Base-by-base conservation (phyloP, 2,888 invertebrate genomes). In the Eupithecia pulchellata region DNA sequence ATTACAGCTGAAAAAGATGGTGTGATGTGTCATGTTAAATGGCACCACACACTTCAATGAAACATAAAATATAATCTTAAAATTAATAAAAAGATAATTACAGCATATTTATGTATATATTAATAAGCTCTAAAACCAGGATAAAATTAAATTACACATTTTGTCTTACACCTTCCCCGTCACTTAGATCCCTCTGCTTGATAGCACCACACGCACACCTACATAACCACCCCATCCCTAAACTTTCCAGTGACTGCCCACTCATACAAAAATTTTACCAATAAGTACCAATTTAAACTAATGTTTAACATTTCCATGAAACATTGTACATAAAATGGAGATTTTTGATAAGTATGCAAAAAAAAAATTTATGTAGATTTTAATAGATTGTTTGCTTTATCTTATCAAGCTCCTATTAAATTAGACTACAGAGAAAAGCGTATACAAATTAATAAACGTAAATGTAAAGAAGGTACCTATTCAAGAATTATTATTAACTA, bases 111-210 rank as follows among this genome's bases (percentile, higher is more conserved):
- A 89, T 89, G 82, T 85, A 84, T 88, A 89, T 91, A 93, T 93
- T 93, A 93, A 89, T 92, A 93, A 94, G 93, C 93, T 94, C 93
- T 93, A 93, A 91, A 92, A 92, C 88, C 86, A 90, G 89, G 91
- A 91, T 89, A 89, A 91, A 92, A 92, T 86, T 84, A 92, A 91
- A 90, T 47, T 88, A 90, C 84, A 89, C 83, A 87, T 90, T 61
- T 86, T 87, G 86, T 90, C 88, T 87, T 83, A 85, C 75, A 81
- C 57, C 58, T 29, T 81, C 81, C 85, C 92, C 90, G 90, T 89
- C 92, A 91, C 89, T 87, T 71, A 81, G 82, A 85, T 57, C 29
- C 29, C 58, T 85, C 89, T 87, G 85, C 87, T 84, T 85, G 89
- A 86, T 93, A 93, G 93, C 93, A 93, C 93, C 93, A 92, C 91